Evolutionary conservation across 2,888 invertebrate species (phyloP).

Genomic region (Pollenia griseotomentosa): DNA sequence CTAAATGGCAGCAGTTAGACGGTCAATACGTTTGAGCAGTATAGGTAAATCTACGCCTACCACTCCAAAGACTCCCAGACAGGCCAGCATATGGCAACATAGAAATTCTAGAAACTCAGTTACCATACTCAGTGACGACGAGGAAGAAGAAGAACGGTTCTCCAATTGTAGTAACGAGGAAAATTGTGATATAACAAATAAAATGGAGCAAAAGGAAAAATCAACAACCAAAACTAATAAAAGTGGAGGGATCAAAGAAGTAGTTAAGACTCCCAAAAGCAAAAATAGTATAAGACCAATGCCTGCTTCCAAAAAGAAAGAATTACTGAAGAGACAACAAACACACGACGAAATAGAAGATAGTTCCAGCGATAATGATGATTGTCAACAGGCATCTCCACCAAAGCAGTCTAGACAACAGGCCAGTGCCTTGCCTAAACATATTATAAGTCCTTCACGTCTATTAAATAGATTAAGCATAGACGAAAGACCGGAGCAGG

Average conservation of each 20-base stretch:
- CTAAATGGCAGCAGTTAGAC: constrained; percentile 81
- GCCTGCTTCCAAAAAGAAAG: constrained; percentile 67
- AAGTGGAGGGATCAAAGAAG: constrained; percentile 30
- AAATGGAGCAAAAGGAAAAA: constrained; percentile 74
- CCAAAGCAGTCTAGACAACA: constrained; percentile 80
- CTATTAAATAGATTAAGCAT: constrained; percentile 82
- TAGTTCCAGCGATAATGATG: constrained; percentile 58
- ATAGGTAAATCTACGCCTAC: constrained; percentile 74
- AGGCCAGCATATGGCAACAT: constrained; percentile 78
- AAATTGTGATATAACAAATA: constrained; percentile 79
- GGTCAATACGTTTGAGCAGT: constrained; percentile 82
- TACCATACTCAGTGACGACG: constrained; percentile 76
- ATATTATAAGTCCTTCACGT: constrained; percentile 81
- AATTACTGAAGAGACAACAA: constrained; percentile 67
- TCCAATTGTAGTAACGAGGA: constrained; percentile 74
- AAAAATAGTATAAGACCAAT: constrained; percentile 64
- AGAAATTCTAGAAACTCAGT: constrained; percentile 74
- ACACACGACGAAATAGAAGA: constrained; percentile 23
- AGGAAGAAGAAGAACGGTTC: constrained; percentile 75
- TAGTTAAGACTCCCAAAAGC: constrained; percentile 78
- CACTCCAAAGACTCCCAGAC: constrained; percentile 74
- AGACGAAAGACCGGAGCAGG: constrained; percentile 76
- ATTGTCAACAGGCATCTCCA: constrained; percentile 78
- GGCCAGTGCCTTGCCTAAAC: constrained; percentile 73
- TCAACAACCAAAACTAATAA: neutral